Percentiles rank a stretch among this genome's conserved stretches.
phyloP scores from a whole-genome alignment of 2,888 invertebrate species.

The Polietes domitor region DNA sequence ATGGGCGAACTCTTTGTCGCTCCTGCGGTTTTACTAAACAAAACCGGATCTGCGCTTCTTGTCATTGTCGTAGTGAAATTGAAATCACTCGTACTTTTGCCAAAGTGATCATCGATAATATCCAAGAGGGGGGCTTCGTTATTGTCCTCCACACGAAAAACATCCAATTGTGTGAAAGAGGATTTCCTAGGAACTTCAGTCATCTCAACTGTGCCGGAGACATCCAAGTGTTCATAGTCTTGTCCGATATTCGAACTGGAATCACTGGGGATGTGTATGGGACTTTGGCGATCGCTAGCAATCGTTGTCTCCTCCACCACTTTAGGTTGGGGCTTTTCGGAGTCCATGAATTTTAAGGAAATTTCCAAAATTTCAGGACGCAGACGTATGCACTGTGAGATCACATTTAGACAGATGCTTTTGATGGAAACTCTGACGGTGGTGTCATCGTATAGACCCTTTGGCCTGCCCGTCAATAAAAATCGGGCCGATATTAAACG shows the following conservation, averaged over 20 bases:
- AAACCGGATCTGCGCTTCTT: slow-evolving; percentile 76
- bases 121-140: slow-evolving; percentile 79
- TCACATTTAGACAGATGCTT: slow-evolving; percentile 90
- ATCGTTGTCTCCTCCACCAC: not conserved
- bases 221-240: slow-evolving; percentile 72
- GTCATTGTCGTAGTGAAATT: slow-evolving; percentile 69
- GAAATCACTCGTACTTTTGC: slow-evolving; percentile 80
- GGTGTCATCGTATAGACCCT: slow-evolving; percentile 87
- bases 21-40: slow-evolving; percentile 67
- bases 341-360: slow-evolving; percentile 83
- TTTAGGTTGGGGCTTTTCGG: slow-evolving; percentile 66
- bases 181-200: slow-evolving; percentile 43
- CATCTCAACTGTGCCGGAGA: slow-evolving; percentile 47
- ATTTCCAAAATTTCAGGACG: slow-evolving; percentile 88
- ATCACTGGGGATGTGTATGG: slow-evolving; percentile 68
- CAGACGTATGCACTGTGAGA: slow-evolving; percentile 88
- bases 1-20: slow-evolving; percentile 27
- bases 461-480: slow-evolving; percentile 77
- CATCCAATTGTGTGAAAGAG: slow-evolving; percentile 57
- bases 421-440: slow-evolving; percentile 94
- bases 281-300: slow-evolving; percentile 70
- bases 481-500: slow-evolving; percentile 79
- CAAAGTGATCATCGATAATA: slow-evolving; percentile 86
- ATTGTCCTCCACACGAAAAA: slow-evolving; percentile 47
- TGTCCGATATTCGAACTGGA: slow-evolving; percentile 73